These are phyloP conservation scores for Xylophagus ater DNA, from an alignment of 2,888 invertebrate genomes.

Conservation along the genomic window DNA sequence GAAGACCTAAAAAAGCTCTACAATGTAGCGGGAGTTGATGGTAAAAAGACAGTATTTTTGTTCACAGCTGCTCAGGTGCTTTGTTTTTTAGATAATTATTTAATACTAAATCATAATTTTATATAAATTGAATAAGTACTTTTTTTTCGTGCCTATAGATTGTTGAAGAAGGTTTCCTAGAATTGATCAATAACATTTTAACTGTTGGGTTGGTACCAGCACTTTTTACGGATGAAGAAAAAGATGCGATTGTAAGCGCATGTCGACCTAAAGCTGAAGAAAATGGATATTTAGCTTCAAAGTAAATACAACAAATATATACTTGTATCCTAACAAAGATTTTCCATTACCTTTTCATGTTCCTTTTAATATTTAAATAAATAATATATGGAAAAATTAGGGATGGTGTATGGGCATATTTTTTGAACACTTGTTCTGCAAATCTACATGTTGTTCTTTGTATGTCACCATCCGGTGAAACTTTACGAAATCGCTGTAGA, in stretches of 20 bases:
- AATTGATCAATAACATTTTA: constrained; percentile 83
- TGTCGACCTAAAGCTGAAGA: constrained; percentile 58
- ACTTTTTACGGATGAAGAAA: constrained; percentile 79
- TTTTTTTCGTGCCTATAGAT: constrained; percentile 38
- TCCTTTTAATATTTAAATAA: constrained; percentile 17
- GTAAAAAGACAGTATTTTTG: constrained; percentile 68
- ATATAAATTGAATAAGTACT: neutral
- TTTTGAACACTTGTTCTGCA: constrained; percentile 61
- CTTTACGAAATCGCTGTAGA: constrained; percentile 69
- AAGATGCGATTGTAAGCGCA: constrained; percentile 62
- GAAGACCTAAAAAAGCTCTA: constrained; percentile 79
- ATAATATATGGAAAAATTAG: no score
- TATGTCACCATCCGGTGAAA: constrained; percentile 81
- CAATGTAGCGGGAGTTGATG: constrained; percentile 63
- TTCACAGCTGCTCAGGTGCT: constrained; percentile 68
- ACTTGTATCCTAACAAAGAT: neutral
- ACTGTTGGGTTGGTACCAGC: constrained; percentile 83
- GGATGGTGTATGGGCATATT: constrained; percentile 79
- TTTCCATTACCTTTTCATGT: neutral
- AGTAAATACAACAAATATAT: constrained; percentile 38
- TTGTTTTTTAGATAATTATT: no score
- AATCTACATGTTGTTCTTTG: constrained; percentile 84
- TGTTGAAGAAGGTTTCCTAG: constrained; percentile 72
- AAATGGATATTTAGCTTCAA: constrained; percentile 61
- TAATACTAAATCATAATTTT: no score